A percentile compares a stretch with the other conserved stretches of the same genome.
These are phyloP conservation scores for Cephalopachus bancanus DNA, from an alignment of 2,797 vertebrate genomes.

Conservation along the genomic window DNA sequence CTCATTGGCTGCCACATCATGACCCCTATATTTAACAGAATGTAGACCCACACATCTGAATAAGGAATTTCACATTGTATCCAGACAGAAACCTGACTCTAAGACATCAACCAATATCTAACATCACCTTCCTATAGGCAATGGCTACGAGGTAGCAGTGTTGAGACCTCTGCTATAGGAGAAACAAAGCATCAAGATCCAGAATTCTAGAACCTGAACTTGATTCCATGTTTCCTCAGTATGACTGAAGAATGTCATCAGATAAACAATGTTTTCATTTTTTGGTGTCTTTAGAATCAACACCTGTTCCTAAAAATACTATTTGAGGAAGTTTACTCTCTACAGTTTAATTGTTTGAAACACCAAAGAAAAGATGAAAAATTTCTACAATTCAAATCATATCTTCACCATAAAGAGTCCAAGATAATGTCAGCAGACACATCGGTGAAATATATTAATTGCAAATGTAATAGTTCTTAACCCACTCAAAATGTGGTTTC, in stretches of 20 bases:
- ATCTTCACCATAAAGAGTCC: constrained; percentile 11
- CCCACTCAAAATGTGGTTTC: constrained; percentile 13
- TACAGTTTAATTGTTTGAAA: constrained; percentile 13
- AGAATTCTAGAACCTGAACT: constrained; percentile 5
- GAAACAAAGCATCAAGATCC: constrained; percentile 17
- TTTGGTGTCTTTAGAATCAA: constrained; percentile 39
- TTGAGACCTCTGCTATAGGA: neutral
- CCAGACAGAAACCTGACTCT: neutral
- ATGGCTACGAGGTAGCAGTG: neutral
- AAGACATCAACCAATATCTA: constrained; percentile 28
- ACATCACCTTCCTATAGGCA: neutral
- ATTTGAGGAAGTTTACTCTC: neutral
- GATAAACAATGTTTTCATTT: neutral
- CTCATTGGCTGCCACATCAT: neutral
- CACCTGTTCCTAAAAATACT: constrained; percentile 23
- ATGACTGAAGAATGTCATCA: neutral
- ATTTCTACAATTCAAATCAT: constrained; percentile 22
- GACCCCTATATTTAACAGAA: neutral
- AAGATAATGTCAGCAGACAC: constrained; percentile 25
- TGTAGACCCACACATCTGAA: neutral
- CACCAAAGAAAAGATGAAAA: constrained; percentile 49
- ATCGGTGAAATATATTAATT: neutral
- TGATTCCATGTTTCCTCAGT: neutral
- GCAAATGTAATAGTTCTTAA: constrained; percentile 1
- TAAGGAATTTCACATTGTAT: neutral